Percentiles rank a stretch among this genome's conserved stretches.
These are phyloP conservation scores for Octodon degus DNA, from an alignment of 2,113 vertebrate species.

Conservation along the genomic window DNA sequence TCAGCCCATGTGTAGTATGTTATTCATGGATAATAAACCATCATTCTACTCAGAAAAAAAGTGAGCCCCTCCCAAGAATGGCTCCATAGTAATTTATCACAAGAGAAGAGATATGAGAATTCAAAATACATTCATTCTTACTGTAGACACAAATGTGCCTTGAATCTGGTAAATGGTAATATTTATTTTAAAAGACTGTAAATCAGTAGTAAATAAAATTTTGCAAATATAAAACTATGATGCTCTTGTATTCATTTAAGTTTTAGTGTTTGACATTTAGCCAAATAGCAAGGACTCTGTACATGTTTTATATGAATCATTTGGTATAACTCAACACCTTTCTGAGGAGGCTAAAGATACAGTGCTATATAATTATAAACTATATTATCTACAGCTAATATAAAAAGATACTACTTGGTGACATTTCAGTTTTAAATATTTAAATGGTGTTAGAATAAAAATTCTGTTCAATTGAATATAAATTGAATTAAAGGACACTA, in stretches of 20 bases:
- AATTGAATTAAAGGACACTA: slow-evolving; percentile 48
- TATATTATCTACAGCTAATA: slow-evolving; percentile 53
- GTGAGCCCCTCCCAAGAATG: not conserved
- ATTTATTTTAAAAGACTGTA: slow-evolving; percentile 39
- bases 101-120: slow-evolving; percentile 57
- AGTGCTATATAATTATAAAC: slow-evolving; percentile 60
- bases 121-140: slow-evolving; percentile 50
- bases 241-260: slow-evolving; percentile 32
- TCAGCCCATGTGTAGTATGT: not conserved
- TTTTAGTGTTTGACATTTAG: slow-evolving; percentile 35
- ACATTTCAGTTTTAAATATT: slow-evolving; percentile 43
- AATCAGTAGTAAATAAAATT: not conserved
- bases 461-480: slow-evolving; percentile 54
- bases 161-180: slow-evolving; percentile 53
- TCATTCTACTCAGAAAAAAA: slow-evolving; percentile 58
- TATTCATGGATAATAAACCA: slow-evolving; percentile 24
- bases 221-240: slow-evolving; percentile 62
- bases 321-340: slow-evolving; percentile 51
- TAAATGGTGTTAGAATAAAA: slow-evolving; percentile 54
- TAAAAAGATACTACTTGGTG: slow-evolving; percentile 55
- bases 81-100: slow-evolving; percentile 36
- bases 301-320: slow-evolving; percentile 54
- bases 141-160: slow-evolving; percentile 39
- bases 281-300: slow-evolving; percentile 38
- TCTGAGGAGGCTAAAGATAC: slow-evolving; percentile 48